These are phyloP conservation scores for Fopius arisanus DNA, from an alignment of 1,140 invertebrate species.

Conservation along the genomic window DNA sequence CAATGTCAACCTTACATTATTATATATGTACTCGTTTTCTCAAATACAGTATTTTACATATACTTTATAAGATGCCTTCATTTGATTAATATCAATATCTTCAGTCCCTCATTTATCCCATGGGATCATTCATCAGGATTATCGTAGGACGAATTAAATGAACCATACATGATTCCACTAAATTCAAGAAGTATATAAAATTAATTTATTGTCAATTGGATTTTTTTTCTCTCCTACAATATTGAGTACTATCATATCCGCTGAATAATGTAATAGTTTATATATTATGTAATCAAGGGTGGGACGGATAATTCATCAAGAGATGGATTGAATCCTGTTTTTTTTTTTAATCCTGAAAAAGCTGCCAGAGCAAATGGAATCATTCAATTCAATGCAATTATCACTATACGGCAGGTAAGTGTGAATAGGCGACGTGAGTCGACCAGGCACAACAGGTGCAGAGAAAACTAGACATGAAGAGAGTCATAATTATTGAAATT, in stretches of 20 bases:
- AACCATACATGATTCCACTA: too few relatives aligned
- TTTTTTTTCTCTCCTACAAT: neutral
- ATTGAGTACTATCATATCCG: neutral
- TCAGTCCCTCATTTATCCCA: too few relatives aligned
- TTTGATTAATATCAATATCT: too few relatives aligned
- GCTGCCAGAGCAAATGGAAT: neutral
- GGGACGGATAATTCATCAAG: neutral
- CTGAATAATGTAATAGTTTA: too few relatives aligned
- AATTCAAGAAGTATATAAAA: too few relatives aligned
- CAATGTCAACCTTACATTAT: too few relatives aligned
- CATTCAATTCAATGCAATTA: neutral
- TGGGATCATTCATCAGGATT: too few relatives aligned
- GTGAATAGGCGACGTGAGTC: constrained; percentile 46
- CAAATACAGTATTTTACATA: constrained; percentile 38
- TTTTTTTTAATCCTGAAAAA: neutral
- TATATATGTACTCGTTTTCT: constrained; percentile 22
- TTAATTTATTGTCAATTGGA: constrained; percentile 6
- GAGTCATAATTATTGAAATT: constrained; percentile 41
- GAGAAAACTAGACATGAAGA: constrained; percentile 42
- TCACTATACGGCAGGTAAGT: constrained; percentile 41
- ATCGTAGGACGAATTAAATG: too few relatives aligned
- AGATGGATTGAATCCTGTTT: too few relatives aligned
- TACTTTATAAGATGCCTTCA: neutral
- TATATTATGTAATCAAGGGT: neutral
- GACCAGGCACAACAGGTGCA: constrained; percentile 41